phyloP scores from a whole-genome alignment of 1,140 invertebrate species.

The Oedothorax gibbosus region DNA sequence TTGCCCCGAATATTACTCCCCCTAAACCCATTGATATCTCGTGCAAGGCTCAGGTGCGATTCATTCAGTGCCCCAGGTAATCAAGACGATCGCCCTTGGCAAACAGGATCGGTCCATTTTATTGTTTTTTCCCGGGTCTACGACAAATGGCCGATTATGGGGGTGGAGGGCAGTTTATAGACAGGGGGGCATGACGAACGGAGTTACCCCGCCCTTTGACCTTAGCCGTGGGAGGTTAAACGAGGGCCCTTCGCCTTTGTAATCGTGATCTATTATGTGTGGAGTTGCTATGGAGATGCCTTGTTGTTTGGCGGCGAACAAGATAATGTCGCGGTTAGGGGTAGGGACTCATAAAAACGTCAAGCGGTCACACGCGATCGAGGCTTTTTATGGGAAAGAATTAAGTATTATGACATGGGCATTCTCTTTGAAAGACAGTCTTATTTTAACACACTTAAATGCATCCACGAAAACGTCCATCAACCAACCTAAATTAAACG shows the following conservation, averaged over 20 bases:
- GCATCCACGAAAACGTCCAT: too few species aligned
- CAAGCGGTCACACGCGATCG: conserved; percentile 39
- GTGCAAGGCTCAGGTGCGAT: conserved; percentile 51
- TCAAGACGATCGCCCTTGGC: conserved; percentile 59
- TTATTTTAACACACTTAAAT: too few species aligned
- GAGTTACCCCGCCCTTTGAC: conserved; percentile 52
- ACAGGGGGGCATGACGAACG: conserved; percentile 42
- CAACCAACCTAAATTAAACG: too few species aligned
- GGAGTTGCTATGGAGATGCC: conserved; percentile 47
- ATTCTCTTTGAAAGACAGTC: too few species aligned
- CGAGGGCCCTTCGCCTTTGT: conserved; percentile 39
- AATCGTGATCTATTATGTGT: conserved; percentile 54
- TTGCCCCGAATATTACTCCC: conserved; percentile 45
- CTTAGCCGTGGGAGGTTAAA: conserved; percentile 40
- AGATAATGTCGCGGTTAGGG: conserved; percentile 37
- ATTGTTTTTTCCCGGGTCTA: conserved; percentile 52
- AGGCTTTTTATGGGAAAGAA: background rate
- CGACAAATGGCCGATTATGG: conserved; percentile 56
- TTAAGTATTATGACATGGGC: too few species aligned
- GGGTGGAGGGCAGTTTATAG: conserved; percentile 29
- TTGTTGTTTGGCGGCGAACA: conserved; percentile 46
- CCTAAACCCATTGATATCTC: conserved; percentile 59
- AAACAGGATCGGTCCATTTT: conserved; percentile 52
- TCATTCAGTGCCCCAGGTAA: conserved; percentile 55
- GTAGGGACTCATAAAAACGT: conserved; percentile 16